Evolutionary conservation across 2,888 invertebrate species (phyloP).

Genomic region (Onthophagus sagittarius): DNA sequence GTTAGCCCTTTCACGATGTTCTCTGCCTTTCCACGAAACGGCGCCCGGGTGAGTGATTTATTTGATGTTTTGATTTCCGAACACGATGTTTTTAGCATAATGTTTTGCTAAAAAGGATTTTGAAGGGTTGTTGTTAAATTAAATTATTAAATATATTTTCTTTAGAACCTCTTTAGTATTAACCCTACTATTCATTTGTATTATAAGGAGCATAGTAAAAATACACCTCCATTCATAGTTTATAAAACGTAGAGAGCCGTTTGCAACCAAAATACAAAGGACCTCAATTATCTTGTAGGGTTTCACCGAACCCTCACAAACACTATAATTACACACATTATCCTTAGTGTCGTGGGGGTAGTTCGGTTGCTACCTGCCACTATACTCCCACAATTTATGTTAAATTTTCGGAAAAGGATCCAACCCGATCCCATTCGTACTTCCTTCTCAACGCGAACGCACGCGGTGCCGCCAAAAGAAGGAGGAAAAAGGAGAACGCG

Average conservation of each 20-base stretch:
- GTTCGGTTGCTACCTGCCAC: constrained; percentile 33
- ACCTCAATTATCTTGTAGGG: constrained; percentile 20
- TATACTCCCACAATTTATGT: constrained; percentile 38
- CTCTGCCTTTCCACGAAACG: not conserved
- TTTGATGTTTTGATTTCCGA: not conserved
- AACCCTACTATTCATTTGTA: too few relatives aligned
- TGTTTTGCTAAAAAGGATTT: not conserved
- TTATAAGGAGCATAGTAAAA: not conserved
- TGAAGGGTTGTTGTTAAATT: not conserved
- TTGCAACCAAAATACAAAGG: constrained; percentile 6
- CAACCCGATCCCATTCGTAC: constrained; percentile 44
- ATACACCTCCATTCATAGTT: not conserved
- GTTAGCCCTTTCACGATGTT: constrained; percentile 13
- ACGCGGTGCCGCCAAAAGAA: not conserved
- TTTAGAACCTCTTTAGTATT: too few relatives aligned
- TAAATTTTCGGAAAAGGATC: constrained; percentile 42
- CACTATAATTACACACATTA: constrained; percentile 24
- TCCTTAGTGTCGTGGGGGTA: constrained; percentile 1
- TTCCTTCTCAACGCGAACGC: constrained; percentile 42
- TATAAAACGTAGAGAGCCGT: not conserved
- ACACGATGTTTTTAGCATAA: not conserved
- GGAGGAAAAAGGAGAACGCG: constrained; percentile 35
- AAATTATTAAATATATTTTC: not conserved
- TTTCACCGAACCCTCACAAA: constrained; percentile 21
- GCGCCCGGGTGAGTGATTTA: not conserved